Percentiles rank a stretch among this genome's conserved stretches.
phyloP scores from a whole-genome alignment of 2,888 invertebrate species.

The Spicauda simplicius region DNA sequence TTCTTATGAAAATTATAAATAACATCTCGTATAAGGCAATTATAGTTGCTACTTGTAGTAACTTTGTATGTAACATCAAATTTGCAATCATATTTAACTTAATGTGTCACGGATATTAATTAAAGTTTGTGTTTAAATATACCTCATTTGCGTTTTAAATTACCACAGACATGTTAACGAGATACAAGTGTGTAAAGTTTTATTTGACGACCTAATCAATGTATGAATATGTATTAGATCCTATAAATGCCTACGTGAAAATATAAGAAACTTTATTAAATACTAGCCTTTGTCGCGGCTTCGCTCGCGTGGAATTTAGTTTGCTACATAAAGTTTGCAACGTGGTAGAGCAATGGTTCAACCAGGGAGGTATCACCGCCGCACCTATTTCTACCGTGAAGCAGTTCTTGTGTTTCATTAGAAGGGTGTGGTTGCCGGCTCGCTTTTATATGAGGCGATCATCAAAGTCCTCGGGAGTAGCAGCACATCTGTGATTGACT shows the following conservation, averaged over 20 bases:
- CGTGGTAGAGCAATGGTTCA: background rate
- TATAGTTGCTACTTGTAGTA: conserved; percentile 1
- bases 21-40: background rate
- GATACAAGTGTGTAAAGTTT: conserved; percentile 18
- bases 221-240: conserved; percentile 28
- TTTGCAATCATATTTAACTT: conserved; percentile 17
- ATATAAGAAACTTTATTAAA: background rate
- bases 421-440: no score
- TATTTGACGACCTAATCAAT: conserved; percentile 29
- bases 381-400: no score
- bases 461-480: no score
- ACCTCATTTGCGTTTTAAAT: conserved; percentile 24
- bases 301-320: no score
- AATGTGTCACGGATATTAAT: conserved; percentile 21
- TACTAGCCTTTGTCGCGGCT: no score
- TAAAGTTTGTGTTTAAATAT: conserved; percentile 24
- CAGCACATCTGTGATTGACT: no score
- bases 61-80: conserved; percentile 16
- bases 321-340: no score
- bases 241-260: background rate
- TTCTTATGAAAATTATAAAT: background rate
- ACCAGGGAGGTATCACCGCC: no score
- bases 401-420: no score
- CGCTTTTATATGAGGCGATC: no score
- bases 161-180: conserved; percentile 27